Base-by-base conservation (phyloP, 2,888 invertebrate species). In the Apodemia mormo region DNA sequence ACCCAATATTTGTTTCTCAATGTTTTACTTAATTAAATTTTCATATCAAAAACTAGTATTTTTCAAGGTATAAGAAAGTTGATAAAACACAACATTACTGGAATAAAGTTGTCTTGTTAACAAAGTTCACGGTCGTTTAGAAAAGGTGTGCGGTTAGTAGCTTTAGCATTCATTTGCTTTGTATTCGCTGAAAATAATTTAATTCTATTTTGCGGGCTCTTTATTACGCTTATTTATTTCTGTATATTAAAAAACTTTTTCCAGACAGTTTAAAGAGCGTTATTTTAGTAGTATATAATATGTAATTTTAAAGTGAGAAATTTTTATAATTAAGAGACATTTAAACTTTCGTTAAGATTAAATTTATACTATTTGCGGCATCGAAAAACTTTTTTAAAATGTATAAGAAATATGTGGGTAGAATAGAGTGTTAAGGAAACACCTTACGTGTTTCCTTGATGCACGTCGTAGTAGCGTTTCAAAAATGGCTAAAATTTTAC, bases 121-220 rank as follows among this genome's bases (percentile, higher is more conserved):
- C 30, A 58, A 58, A 58, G 58, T 58, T 30, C 33, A 30, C 58
- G 30, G 58, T 30, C 6, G 29, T 30, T 58, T 30, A 58, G 30
- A 58, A 58, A 58, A 58, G 58, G 58, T 33, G 33, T 58, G 58
- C 30, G 58, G 58, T 58, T 58, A 58, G 49, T 14, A 33, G 58
- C 58, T 58, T 58, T 33, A 29, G 30, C 49, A 49, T 49, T 30
- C 12, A 30, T 30, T 58, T 58, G 29, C 58, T 58, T 58, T 58
- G 58, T 58, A 10, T 12, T 12, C 29, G 5, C 58, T 29, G 58
- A 12, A 29, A 58, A 58, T 49, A 49, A 49, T 49, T 49, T 12
- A 58, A 12, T 12, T 30, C 58, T 58, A 10, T 30, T 58, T 12
- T 58, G 5, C 58, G 30, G 58, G 7, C 58, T 29, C 58, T 58